Conservation (phyloP, 1,140 invertebrate genomes). For the Cotesia glomerata region DNA sequence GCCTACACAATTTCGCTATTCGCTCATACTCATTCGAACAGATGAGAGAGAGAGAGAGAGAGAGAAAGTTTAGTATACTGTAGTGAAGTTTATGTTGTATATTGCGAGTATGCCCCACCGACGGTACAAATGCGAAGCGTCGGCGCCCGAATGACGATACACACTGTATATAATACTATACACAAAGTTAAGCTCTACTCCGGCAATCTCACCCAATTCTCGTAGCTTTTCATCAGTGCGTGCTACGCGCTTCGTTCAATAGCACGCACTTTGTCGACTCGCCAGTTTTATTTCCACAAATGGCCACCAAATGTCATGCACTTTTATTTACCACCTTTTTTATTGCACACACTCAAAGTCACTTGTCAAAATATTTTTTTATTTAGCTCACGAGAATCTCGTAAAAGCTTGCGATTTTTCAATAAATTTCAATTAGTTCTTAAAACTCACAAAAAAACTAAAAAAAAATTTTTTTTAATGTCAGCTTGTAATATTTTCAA, state of each 20-base stretch:
- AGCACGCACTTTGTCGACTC: conserved; percentile 35
- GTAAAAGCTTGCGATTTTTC: too few relatives aligned
- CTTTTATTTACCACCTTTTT: too few relatives aligned
- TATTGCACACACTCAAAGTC: too few relatives aligned
- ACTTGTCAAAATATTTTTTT: too few relatives aligned
- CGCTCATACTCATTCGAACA: conserved; percentile 8
- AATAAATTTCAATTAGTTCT: too few relatives aligned
- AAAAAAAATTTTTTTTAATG: too few relatives aligned
- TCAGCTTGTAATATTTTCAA: too few relatives aligned
- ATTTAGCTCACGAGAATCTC: too few relatives aligned
- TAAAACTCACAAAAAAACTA: too few relatives aligned
- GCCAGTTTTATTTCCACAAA: neutral
- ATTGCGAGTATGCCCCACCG: conserved; percentile 30
- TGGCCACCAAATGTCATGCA: neutral
- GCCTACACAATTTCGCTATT: neutral
- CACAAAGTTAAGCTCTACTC: too few relatives aligned
- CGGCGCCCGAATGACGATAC: conserved; percentile 54
- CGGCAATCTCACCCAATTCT: conserved; percentile 42
- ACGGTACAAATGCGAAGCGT: conserved; percentile 44
- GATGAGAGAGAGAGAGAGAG: conserved; percentile 35
- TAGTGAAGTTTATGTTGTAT: conserved; percentile 25
- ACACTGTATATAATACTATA: conserved; percentile 37
- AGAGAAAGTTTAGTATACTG: conserved; percentile 10
- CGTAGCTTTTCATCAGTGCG: conserved; percentile 45
- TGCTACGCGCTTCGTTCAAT: conserved; percentile 48